Conservation (phyloP, 2,797 vertebrate genomes). For the Schizothorax lantsangensis region DNA sequence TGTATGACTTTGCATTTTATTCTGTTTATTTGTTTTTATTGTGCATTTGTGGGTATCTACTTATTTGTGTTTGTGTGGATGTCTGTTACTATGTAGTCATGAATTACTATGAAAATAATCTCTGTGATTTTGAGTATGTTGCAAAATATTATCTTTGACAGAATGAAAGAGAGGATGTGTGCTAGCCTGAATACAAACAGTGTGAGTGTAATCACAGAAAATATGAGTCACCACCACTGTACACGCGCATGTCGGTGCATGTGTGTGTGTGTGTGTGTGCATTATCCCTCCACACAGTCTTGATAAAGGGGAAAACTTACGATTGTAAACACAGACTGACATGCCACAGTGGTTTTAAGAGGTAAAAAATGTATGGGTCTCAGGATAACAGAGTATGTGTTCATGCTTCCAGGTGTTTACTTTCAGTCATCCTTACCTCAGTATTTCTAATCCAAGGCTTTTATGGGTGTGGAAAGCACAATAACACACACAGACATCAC, state of each 20-base stretch:
- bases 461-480: not conserved
- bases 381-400: not conserved
- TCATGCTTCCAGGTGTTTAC: not conserved
- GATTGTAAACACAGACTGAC: constrained; percentile 13
- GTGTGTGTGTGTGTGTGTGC: constrained; percentile 36
- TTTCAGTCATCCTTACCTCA: not conserved
- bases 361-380: not conserved
- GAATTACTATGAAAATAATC: constrained; percentile 12
- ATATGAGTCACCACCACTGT: constrained; percentile 50
- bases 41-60: not conserved
- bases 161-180: too few relatives aligned
- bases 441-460: not conserved
- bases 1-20: not conserved
- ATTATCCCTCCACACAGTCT: constrained; percentile 36
- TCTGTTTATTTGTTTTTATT: not conserved
- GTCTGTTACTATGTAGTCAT: not conserved
- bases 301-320: not conserved
- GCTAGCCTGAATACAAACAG: not conserved
- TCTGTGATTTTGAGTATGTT: not conserved
- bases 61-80: not conserved
- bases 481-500: not conserved
- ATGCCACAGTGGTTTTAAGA: not conserved
- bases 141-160: not conserved
- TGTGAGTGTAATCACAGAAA: constrained; percentile 26
- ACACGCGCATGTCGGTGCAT: constrained; percentile 8